Evolutionary conservation across 2,888 invertebrate species (phyloP), one percentile per base, ranked within the genome.

Genomic region (Meteorus cinctellus): DNA sequence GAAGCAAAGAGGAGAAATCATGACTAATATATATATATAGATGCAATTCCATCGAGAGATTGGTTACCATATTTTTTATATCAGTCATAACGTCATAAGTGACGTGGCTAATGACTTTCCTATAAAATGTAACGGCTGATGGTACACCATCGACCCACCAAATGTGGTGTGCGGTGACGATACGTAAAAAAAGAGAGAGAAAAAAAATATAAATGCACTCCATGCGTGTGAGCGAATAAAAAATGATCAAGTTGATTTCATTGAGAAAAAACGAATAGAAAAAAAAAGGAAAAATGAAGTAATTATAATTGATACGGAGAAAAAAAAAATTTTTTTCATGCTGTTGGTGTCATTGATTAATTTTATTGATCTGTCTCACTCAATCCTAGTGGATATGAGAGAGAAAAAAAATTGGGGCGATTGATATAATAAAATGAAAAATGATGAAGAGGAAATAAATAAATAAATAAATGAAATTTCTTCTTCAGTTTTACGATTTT

Each of bases 91-190:
- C 78, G 78, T 79, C 73, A 79, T 66, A 76, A 77, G 79, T 78
- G 78, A 81, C 79, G 75, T 77, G 75, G 51, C 80, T 82, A 82
- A 81, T 80, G 82, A 80, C 76, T 80, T 82, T 79, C 79, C 82
- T 78, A 82, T 81, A 82, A 78, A 78, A 78, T 76, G 73, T 69
- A 77, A 75, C 78, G 71, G 80, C 79, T 78, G 80, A 77, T 55
- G 55, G 55, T 55, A 55, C 72, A 68, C 77, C 55, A 68, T 71
- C 68, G 36, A 24, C 65, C 31, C 59, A 63, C 62, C 27, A 31
- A 45, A 41, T 41, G 29, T 27, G 60, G 34, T n/a, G 41, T 60
- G 60, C n/a, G 6, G 34, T 36, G 36, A 68, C 16, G 34, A 29
- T 8, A n/a, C 8, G 31, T 51, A 27, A 51, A 51, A 24, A 31